These are phyloP conservation scores for Oncorhynchus kisutch DNA, from an alignment of 2,113 vertebrate species.

Conservation along the genomic window DNA sequence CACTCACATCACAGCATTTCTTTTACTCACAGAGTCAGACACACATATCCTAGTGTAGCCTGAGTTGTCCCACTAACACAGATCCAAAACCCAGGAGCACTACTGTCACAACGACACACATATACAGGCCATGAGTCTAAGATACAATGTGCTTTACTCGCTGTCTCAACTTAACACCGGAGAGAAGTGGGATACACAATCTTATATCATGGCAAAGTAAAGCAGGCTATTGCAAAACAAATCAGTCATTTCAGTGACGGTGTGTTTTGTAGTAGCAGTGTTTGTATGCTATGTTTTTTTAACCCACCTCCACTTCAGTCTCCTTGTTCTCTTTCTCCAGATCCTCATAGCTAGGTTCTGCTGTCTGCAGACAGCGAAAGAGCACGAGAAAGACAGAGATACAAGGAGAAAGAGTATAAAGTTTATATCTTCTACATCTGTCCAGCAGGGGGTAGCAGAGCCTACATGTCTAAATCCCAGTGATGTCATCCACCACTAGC, in stretches of 20 bases:
- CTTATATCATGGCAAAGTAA: no score
- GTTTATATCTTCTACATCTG: no score
- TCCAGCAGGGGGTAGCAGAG: no score
- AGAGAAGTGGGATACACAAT: background rate
- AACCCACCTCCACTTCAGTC: conserved; percentile 88
- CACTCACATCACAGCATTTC: no score
- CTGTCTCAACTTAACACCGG: background rate
- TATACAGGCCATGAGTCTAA: no score
- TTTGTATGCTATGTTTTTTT: no score
- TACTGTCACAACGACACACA: conserved; percentile 18
- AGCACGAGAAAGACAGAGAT: background rate
- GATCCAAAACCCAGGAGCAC: conserved; percentile 32
- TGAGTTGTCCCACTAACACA: conserved; percentile 23
- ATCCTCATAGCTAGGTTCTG: conserved; percentile 81
- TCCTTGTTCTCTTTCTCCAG: conserved; percentile 85
- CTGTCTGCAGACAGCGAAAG: conserved; percentile 43
- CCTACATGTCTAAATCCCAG: no score
- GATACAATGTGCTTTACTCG: no score
- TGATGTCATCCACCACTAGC: no score
- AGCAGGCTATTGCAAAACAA: background rate
- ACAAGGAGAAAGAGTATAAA: no score
- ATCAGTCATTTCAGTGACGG: background rate
- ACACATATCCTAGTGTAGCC: conserved; percentile 6
- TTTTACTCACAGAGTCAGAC: conserved; percentile 14
- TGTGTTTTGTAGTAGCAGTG: background rate